phyloP scores from a whole-genome alignment of 2,113 vertebrate genomes.

The Syngnathus scovelli region DNA sequence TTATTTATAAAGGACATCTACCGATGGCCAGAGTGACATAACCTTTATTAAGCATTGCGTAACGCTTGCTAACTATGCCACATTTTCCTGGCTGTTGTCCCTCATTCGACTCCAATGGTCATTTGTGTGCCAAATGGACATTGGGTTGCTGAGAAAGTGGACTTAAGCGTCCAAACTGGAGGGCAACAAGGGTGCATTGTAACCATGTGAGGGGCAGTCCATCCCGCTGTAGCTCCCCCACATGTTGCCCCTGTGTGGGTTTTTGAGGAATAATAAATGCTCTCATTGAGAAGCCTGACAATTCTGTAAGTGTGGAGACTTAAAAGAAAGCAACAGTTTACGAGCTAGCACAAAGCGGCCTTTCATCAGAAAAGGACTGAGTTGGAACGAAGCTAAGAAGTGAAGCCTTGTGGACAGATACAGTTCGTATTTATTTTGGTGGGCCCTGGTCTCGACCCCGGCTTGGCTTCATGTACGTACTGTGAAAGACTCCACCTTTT shows the following conservation, averaged over 20 bases:
- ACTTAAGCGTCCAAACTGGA: neutral
- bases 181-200: conserved; percentile 49
- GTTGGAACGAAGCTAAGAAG: conserved; percentile 51
- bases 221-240: neutral
- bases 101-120: neutral
- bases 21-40: neutral
- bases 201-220: conserved; percentile 7
- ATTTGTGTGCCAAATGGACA: neutral
- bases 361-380: conserved; percentile 55
- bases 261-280: conserved; percentile 64
- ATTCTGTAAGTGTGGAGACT: conserved; percentile 67
- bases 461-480: conserved; percentile 44
- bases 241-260: conserved; percentile 35
- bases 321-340: conserved; percentile 73
- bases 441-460: conserved; percentile 32
- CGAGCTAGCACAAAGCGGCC: conserved; percentile 59
- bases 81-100: neutral
- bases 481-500: conserved; percentile 31
- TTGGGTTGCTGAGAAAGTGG: neutral
- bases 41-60: neutral
- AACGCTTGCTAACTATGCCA: neutral
- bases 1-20: neutral
- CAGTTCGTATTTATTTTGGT: conserved; percentile 51
- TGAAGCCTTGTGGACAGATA: conserved; percentile 32
- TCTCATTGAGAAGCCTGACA: conserved; percentile 63